Evolutionary conservation across 2,113 vertebrate genomes (phyloP), one percentile per base, ranked within the genome.

Genomic region (Erythrocebus patas): DNA sequence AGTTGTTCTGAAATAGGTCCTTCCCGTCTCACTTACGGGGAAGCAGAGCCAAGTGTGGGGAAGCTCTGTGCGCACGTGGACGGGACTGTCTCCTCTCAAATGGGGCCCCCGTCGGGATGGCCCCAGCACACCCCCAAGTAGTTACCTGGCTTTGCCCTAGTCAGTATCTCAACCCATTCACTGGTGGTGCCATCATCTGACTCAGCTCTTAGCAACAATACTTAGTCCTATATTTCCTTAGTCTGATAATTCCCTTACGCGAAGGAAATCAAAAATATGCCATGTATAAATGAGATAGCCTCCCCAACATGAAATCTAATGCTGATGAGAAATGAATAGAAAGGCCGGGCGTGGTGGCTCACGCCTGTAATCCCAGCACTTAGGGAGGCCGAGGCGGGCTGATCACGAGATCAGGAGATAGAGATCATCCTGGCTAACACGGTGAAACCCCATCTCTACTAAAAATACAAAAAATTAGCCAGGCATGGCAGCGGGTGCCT

Each of bases 281-380:
- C 72, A 70, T 27, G 12, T 75, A 45, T 57, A 95, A 94, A 66
- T 92, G 85, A 92, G 25, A 78, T 59, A 48, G 12, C 52, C 17
- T 45, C 81, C 38, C 43, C 52, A 61, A 23, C n/a, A 85, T 64
- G 25, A 94, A 96, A 94, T 82, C 80, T 45, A 89, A 30, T n/a
- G 50, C 43, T 79, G 55, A 40, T 70, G 96, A 95, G n/a, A 89
- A 85, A 93, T 32, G 27, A 64, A 64, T 30, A 64, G 61, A 55
- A 55, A 64, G 61, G 61, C 61, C 1, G 2, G 61, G 61, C 13
- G 0, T 12, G 13, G 61, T 64, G 61, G 61, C 61, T 64, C 61
- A 64, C 2, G 12, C 5, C 61, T 64, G 5, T 64, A 64, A 64
- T 32, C 27, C 27, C 30, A 64, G 27, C 27, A 64, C 27, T 64